Conservation (phyloP, 2,797 vertebrate genomes). For the Neomorphus geoffroyi region DNA sequence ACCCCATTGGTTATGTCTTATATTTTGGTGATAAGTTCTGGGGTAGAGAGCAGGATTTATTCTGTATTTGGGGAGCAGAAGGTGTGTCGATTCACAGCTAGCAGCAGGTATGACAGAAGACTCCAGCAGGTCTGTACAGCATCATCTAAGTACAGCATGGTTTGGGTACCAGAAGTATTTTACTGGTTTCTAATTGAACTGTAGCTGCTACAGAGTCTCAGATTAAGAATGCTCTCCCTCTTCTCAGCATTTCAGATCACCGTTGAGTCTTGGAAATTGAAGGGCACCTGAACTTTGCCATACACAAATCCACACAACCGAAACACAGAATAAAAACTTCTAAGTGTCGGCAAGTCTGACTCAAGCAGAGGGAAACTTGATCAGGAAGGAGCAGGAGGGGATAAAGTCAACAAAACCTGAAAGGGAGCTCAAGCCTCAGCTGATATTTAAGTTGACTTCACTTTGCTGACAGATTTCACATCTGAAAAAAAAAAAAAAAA, state of each 20-base stretch:
- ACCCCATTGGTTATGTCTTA: background rate
- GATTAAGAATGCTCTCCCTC: background rate
- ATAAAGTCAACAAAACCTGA: slow-evolving; percentile 53
- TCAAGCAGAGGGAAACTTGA: slow-evolving; percentile 38
- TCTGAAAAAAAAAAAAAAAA: background rate
- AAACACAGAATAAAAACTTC: slow-evolving; percentile 10
- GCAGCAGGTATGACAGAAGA: background rate
- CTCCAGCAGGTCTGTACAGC: background rate
- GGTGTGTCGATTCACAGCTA: background rate
- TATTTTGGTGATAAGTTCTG: background rate
- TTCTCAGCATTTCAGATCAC: background rate
- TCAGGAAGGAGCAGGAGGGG: background rate
- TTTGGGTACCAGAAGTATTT: background rate
- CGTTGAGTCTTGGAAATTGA: background rate
- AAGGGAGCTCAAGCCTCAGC: slow-evolving; percentile 31
- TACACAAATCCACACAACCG: background rate
- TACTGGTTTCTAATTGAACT: background rate
- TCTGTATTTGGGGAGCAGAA: background rate
- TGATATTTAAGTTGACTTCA: slow-evolving; percentile 63
- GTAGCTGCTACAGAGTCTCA: background rate
- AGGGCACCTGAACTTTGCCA: background rate
- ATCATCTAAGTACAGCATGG: background rate
- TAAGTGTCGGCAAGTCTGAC: background rate
- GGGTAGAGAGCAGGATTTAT: background rate
- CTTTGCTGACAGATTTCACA: slow-evolving; percentile 50